Percentiles rank a stretch among this genome's conserved stretches.
These are phyloP conservation scores for Halcyon chelicuti DNA, from an alignment of 2,797 vertebrate species.

Conservation along the genomic window DNA sequence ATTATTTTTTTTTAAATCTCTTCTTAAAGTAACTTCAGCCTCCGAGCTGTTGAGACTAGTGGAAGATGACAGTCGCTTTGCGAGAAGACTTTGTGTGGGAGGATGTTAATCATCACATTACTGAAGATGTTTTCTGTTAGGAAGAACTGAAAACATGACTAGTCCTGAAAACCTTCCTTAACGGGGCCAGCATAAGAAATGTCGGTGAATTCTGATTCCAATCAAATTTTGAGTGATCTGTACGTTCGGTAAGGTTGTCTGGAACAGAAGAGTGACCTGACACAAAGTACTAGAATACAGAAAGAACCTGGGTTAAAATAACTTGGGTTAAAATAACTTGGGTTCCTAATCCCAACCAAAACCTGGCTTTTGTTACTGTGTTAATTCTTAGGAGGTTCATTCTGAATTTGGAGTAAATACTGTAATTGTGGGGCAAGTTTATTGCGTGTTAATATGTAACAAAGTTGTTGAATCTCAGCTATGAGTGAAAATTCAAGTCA, in stretches of 20 bases:
- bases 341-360: background rate
- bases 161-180: conserved; percentile 24
- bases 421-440: background rate
- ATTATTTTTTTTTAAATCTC: background rate
- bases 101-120: conserved; percentile 50
- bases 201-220: background rate
- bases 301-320: background rate
- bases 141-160: conserved; percentile 30
- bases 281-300: background rate
- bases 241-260: background rate
- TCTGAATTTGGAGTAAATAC: background rate
- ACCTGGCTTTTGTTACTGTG: background rate
- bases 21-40: conserved; percentile 32
- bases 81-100: conserved; percentile 55
- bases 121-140: conserved; percentile 51
- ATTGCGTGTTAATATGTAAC: background rate
- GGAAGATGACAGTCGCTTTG: conserved; percentile 47
- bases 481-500: background rate
- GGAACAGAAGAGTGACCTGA: background rate
- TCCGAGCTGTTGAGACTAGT: conserved; percentile 36
- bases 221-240: background rate
- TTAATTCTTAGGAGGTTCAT: background rate
- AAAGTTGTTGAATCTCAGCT: background rate
- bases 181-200: background rate
- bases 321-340: background rate